phyloP scores from a whole-genome alignment of 2,113 vertebrate species.

The Chaenogobius annularis region DNA sequence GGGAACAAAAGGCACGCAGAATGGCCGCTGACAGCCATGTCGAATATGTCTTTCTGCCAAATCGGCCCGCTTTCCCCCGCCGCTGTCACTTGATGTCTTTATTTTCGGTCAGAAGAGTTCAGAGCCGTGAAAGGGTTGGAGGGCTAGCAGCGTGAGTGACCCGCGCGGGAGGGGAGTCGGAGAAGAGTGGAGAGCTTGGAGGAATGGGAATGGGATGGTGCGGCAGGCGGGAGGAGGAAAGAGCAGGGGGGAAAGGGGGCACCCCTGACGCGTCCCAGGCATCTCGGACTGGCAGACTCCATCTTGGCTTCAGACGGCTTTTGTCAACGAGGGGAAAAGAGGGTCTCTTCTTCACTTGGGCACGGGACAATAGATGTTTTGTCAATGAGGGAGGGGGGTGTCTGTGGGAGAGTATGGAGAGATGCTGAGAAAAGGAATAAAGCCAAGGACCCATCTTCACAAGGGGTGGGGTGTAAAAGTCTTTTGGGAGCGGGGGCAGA shows the following conservation, averaged over 20 bases:
- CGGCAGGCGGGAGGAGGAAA: slow-evolving; percentile 18
- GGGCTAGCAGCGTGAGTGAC: slow-evolving; percentile 83
- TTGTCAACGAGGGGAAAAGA: slow-evolving; percentile 84
- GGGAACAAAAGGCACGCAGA: slow-evolving; percentile 81
- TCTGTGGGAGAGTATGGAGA: slow-evolving; percentile 74
- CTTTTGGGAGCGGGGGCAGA: slow-evolving; percentile 84
- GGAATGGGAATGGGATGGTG: slow-evolving; percentile 35
- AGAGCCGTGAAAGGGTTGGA: slow-evolving; percentile 82
- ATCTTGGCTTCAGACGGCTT: slow-evolving; percentile 89
- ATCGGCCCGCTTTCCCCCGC: slow-evolving; percentile 83
- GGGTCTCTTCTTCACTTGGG: slow-evolving; percentile 92
- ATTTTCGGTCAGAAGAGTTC: slow-evolving; percentile 88
- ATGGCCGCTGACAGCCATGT: slow-evolving; percentile 94
- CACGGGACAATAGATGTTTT: slow-evolving; percentile 91
- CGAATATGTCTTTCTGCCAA: slow-evolving; percentile 98
- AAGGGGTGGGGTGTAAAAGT: slow-evolving; percentile 78
- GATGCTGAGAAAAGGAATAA: slow-evolving; percentile 73
- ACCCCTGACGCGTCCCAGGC: slow-evolving; percentile 85
- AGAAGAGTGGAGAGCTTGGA: slow-evolving; percentile 67
- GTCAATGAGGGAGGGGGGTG: slow-evolving; percentile 77
- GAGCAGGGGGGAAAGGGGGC: slow-evolving; percentile 63
- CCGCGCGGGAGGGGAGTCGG: slow-evolving; percentile 88
- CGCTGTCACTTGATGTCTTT: slow-evolving; percentile 96
- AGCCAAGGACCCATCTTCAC: slow-evolving; percentile 77
- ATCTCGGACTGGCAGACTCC: slow-evolving; percentile 85